phyloP scores from a whole-genome alignment of 2,113 vertebrate species.

The Pampusana beccarii region DNA sequence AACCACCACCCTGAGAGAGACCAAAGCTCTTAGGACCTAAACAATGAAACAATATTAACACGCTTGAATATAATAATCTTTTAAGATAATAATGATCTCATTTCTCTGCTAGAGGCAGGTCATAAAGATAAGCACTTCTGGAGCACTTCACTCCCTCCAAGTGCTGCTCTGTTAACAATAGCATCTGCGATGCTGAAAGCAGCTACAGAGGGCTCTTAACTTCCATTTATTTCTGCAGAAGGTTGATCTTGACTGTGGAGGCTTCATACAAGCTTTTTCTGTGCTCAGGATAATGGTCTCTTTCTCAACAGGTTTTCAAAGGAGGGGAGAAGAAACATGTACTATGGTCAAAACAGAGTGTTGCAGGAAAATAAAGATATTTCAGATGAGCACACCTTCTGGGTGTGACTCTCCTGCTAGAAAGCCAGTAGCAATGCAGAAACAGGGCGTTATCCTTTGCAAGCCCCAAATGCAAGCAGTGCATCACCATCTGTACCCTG shows the following conservation, averaged over 20 bases:
- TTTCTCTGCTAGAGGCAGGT: background rate
- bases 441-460: background rate
- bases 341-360: background rate
- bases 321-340: background rate
- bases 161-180: constrained; percentile 8
- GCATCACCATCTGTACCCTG: background rate
- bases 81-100: background rate
- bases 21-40: background rate
- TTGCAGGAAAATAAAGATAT: background rate
- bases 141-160: constrained; percentile 3
- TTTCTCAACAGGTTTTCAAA: background rate
- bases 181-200: background rate
- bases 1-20: background rate
- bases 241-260: background rate
- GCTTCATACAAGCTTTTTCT: background rate
- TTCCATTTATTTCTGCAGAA: background rate
- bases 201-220: background rate
- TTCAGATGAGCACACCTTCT: background rate
- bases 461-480: background rate
- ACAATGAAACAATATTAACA: background rate
- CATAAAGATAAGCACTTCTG: constrained; percentile 24
- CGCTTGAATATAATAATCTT: background rate
- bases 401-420: background rate
- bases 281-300: background rate
- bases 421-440: background rate